Conservation (phyloP, 2,113 vertebrate species). For the Pachyramphus minor region DNA sequence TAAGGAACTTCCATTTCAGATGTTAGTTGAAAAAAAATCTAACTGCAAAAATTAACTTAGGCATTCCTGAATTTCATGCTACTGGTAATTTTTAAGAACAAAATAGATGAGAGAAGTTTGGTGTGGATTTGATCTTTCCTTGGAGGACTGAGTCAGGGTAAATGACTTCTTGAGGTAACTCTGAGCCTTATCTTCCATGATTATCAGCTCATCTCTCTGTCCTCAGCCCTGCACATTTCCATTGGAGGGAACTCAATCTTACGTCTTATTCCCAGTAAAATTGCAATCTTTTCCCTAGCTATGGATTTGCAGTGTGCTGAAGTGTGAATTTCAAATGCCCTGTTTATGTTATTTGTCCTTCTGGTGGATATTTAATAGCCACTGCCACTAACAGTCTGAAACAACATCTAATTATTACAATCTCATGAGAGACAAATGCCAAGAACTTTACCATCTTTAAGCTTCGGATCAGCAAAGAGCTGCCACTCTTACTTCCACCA, state of each 20-base stretch:
- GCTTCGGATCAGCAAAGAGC: not conserved
- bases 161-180: not conserved
- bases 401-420: not conserved
- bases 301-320: not conserved
- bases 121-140: not conserved
- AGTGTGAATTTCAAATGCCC: not conserved
- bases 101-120: not conserved
- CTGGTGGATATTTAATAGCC: not conserved
- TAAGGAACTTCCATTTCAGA: not conserved
- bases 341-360: not conserved
- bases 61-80: not conserved
- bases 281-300: not conserved
- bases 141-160: not conserved
- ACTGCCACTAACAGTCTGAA: not conserved
- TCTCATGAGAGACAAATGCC: not conserved
- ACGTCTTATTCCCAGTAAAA: not conserved
- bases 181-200: not conserved
- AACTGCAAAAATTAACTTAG: not conserved
- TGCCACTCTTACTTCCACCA: not conserved
- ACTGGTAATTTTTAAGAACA: not conserved
- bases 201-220: not conserved
- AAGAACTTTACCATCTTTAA: not conserved
- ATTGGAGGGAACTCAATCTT: not conserved
- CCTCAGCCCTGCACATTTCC: not conserved
- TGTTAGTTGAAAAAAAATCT: not conserved